Conservation (phyloP, 2,888 invertebrate genomes). For the Netelia melanura region DNA sequence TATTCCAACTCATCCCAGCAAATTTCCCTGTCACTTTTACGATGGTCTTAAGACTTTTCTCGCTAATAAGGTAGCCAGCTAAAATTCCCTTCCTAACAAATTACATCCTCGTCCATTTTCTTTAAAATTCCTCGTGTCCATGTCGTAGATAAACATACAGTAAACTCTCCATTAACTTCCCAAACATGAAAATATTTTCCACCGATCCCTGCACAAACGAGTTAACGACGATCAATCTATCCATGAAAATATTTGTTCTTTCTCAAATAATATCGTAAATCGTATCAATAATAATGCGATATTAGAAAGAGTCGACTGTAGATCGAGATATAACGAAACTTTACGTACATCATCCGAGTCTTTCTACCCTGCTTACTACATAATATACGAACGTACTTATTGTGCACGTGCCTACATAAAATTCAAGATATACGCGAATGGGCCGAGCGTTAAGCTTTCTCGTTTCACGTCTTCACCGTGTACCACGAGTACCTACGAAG, state of each 20-base stretch:
- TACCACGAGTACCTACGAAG: neutral
- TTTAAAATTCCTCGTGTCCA: neutral
- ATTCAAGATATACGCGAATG: slow-evolving; percentile 53
- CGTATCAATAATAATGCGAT: too few relatives aligned
- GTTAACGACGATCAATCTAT: too few relatives aligned
- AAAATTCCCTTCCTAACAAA: neutral
- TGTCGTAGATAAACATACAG: neutral
- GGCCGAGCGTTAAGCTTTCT: slow-evolving; percentile 26
- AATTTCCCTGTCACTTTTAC: neutral
- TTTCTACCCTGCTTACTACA: neutral
- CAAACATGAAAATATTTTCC: too few relatives aligned
- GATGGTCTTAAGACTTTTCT: neutral
- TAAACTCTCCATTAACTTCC: too few relatives aligned
- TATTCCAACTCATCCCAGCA: neutral
- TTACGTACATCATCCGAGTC: slow-evolving; percentile 9
- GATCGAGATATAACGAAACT: slow-evolving; percentile 14
- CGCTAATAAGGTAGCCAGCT: neutral
- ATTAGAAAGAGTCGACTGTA: neutral
- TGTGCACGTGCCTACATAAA: slow-evolving; percentile 61
- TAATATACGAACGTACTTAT: slow-evolving; percentile 46
- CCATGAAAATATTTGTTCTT: too few relatives aligned
- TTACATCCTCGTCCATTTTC: neutral
- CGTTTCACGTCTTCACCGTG: slow-evolving; percentile 11
- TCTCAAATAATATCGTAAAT: too few relatives aligned
- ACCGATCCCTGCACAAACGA: too few relatives aligned